Base-by-base conservation (phyloP, 2,888 invertebrate species). In the Cecidostiba fungosa region DNA sequence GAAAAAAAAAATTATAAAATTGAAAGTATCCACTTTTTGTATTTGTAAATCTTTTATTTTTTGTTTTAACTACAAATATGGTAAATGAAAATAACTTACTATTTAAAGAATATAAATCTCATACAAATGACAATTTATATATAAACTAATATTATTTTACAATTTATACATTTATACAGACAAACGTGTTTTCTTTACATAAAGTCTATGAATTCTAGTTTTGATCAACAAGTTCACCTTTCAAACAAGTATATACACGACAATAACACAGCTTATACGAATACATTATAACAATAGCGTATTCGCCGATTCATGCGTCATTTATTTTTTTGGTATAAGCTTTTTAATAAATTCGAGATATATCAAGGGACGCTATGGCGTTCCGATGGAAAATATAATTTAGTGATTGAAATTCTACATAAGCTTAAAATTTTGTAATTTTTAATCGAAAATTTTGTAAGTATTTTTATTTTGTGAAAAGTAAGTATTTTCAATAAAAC, bases 111-210 rank as follows among this genome's bases (percentile, higher is more conserved):
- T 74, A 16, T 36, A 79, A 70, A 79, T 50, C 6, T 59, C 59
- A 70, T 59, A 83, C 70, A 84, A 78, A 73, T 78, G 43, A 26
- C 19, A 23, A 36, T 26, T 59, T n/a, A 36, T 59, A 36, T 59
- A 73, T 66, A 14, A 16, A 32, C 62, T 77, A 77, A 19, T 59
- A 50, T 77, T 76, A 36, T 12, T 59, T 43, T 72, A 83, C 47
- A 77, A 39, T 78, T 77, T 79, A 62, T 84, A 79, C 74, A 84
- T 74, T 66, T 79, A 66, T 66, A 74, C 32, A 74, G 36, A 62
- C 43, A 73, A 32, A 76, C 66, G 6, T 3, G 8, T 16, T 59
- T 36, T 23, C 26, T 54, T 70, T 54, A n/a, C 8, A 26, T 26
- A 76, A 43, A 32, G 23, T 59, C 8, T 80, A 47, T 23, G 4